phyloP scores from a whole-genome alignment of 2,888 invertebrate genomes.

The Cephonodes hylas region DNA sequence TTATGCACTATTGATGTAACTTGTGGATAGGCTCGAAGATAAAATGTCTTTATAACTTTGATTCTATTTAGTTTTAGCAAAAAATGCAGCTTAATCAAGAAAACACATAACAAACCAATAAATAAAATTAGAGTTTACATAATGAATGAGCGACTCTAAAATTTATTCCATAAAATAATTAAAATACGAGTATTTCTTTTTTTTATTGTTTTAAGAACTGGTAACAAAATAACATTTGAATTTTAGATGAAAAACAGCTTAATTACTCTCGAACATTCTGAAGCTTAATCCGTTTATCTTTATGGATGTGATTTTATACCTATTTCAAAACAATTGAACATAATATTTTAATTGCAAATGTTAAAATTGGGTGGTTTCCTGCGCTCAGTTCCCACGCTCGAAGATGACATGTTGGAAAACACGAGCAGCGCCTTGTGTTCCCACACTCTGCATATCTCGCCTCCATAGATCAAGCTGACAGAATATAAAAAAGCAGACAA shows the following conservation, averaged over 20 bases:
- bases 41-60: no score
- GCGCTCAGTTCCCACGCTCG: constrained; percentile 63
- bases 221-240: no score
- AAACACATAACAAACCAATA: no score
- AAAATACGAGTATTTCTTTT: no score
- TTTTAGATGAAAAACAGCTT: neutral
- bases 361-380: constrained; percentile 46
- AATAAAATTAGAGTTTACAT: no score
- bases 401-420: constrained; percentile 76
- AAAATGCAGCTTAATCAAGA: no score
- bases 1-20: no score
- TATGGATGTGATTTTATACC: constrained; percentile 21
- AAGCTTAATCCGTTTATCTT: neutral
- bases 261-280: constrained; percentile 6
- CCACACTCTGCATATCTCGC: constrained; percentile 80
- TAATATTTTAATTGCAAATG: constrained; percentile 49
- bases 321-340: constrained; percentile 46
- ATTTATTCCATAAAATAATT: no score
- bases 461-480: constrained; percentile 76
- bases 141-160: no score
- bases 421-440: constrained; percentile 59
- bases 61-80: no score
- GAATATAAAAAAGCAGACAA: constrained; percentile 77
- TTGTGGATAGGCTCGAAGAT: no score
- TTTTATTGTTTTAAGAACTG: no score